Evolutionary conservation across 2,888 invertebrate genomes (phyloP).

Genomic region (Lasioglossum figueresi): DNA sequence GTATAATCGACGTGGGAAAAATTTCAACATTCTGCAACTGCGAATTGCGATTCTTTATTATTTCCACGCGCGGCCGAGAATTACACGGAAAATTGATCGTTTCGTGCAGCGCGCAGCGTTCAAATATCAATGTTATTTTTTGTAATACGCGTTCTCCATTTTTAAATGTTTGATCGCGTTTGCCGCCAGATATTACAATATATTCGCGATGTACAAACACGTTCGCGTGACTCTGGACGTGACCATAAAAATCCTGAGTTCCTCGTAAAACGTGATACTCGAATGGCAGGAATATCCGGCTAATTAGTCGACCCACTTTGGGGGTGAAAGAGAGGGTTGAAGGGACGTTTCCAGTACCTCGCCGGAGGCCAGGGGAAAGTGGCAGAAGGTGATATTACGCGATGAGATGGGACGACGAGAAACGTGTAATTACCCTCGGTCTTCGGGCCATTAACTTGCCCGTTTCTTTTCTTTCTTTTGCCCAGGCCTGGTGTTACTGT

Average conservation of each 20-base stretch:
- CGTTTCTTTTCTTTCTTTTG: neutral
- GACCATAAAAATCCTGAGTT: neutral
- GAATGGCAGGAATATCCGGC: slow-evolving; percentile 34
- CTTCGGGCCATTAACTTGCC: slow-evolving; percentile 19
- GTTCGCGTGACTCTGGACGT: neutral
- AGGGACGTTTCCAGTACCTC: slow-evolving; percentile 37
- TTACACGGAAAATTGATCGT: neutral
- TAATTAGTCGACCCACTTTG: slow-evolving; percentile 56
- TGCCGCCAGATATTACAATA: neutral
- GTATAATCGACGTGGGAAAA: neutral
- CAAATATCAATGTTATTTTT: neutral
- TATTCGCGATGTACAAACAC: neutral
- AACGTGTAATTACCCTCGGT: slow-evolving; percentile 34
- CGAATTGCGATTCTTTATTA: neutral
- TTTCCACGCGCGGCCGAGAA: neutral
- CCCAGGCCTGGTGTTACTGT: neutral
- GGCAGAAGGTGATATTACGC: slow-evolving; percentile 16
- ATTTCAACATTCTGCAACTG: neutral
- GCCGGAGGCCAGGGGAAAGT: slow-evolving; percentile 22
- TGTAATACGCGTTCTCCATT: neutral
- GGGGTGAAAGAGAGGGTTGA: slow-evolving; percentile 28
- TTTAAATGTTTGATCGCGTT: neutral
- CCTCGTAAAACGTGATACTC: slow-evolving; percentile 35
- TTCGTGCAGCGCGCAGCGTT: neutral
- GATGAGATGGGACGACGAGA: slow-evolving; percentile 5